Evolutionary conservation across 2,888 invertebrate genomes (phyloP), one percentile per base, ranked within the genome.

Genomic region (Thymelicus acteon): DNA sequence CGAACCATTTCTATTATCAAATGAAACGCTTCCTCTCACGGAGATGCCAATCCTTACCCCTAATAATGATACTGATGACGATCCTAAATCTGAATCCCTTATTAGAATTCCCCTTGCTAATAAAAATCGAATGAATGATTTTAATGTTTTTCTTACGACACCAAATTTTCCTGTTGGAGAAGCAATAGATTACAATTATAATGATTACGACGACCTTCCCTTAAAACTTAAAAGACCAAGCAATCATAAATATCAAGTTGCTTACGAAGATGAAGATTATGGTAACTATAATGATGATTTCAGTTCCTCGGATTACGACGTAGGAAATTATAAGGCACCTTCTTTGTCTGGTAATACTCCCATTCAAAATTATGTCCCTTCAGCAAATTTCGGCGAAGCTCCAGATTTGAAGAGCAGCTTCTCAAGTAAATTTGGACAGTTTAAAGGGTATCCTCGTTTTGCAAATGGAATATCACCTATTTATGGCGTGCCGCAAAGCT

Each of bases 91-190:
- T 48, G 85, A 85, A 72, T 77, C 82, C 71, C 78, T 87, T 60
- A 82, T 78, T 79, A 77, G 84, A 69, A 72, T 77, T 72, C 80
- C 78, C 71, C 76, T 40, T 57, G 73, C 72, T 66, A 62, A 70
- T 67, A 76, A 78, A 73, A 75, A 77, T 72, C 76, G 74, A 24
- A 75, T 75, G 39, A 78, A 74, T 57, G 78, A 80, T 62, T 77
- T 81, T 54, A 76, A 80, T 67, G 80, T 84, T 12, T 85, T 85
- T 75, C 62, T 84, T 47, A 76, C 76, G 0, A 76, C 81, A 7
- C 84, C 85, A 0, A 82, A 80, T 67, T 85, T 83, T 72, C 82
- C 83, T 4, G 74, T 85, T 24, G 85, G 85, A 39, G 86, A 85
- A 70, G 81, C 83, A 12, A 73, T 78, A 6, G 85, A 85, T 62